Percentiles rank a stretch among this genome's conserved stretches.
These are phyloP conservation scores for Ericerus pela DNA, from an alignment of 1,140 invertebrate species.

Conservation along the genomic window DNA sequence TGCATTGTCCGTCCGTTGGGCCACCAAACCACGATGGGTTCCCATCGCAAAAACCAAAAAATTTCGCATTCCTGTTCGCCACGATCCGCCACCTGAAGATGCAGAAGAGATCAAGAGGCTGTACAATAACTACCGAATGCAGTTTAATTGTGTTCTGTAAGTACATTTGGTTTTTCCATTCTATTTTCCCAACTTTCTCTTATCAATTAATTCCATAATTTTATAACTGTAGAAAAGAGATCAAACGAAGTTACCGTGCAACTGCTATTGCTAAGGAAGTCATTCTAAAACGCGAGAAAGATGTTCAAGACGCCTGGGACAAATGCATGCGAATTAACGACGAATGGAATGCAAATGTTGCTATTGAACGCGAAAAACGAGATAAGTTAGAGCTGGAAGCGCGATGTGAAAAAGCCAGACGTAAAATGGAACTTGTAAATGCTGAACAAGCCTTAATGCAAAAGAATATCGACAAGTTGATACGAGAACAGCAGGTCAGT, in stretches of 20 bases:
- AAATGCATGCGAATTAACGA: constrained; percentile 47
- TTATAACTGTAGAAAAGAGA: background rate
- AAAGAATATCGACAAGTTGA: no score
- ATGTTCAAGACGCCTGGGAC: constrained; percentile 18
- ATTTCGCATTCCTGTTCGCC: constrained; percentile 44
- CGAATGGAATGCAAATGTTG: constrained; percentile 52
- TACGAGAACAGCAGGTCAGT: no score
- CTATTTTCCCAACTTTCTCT: background rate
- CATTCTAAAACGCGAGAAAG: background rate
- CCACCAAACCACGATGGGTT: constrained; percentile 54
- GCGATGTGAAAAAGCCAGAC: constrained; percentile 31
- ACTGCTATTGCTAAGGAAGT: background rate
- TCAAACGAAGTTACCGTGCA: background rate
- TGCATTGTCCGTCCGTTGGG: background rate
- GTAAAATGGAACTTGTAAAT: no score
- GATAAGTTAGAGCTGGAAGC: constrained; percentile 33
- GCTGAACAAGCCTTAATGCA: no score
- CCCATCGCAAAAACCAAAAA: constrained; percentile 62
- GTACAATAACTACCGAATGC: constrained; percentile 44
- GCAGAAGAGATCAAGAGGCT: background rate
- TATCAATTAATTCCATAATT: background rate
- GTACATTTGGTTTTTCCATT: background rate
- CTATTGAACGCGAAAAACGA: constrained; percentile 38
- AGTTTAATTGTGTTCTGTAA: constrained; percentile 39
- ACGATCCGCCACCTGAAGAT: constrained; percentile 29